Percentiles rank a stretch among this genome's conserved stretches.
Evolutionary conservation across 2,888 invertebrate species (phyloP).

Genomic region (Portevinia maculata): DNA sequence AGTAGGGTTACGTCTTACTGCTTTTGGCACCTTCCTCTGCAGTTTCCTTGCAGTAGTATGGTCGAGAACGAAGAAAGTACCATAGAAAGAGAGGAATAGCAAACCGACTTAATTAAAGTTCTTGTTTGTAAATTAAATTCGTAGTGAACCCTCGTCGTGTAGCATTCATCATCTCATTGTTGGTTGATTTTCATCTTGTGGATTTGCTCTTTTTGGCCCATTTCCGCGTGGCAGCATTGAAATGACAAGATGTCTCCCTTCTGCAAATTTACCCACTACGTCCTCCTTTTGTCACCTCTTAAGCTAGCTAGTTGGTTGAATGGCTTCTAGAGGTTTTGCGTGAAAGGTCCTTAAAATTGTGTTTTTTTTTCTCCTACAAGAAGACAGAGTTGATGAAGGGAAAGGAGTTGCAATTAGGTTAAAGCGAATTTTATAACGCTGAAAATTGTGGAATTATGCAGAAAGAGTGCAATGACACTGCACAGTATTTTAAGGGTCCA

Average conservation of each 20-base stretch:
- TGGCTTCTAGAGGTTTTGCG: slow-evolving; percentile 24
- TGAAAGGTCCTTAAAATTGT: background rate
- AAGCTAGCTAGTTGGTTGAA: slow-evolving; percentile 23
- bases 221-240: background rate
- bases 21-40: slow-evolving; percentile 57
- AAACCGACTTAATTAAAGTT: slow-evolving; percentile 74
- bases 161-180: slow-evolving; percentile 70
- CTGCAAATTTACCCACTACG: background rate
- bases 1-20: slow-evolving; percentile 38
- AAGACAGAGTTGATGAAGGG: slow-evolving; percentile 3
- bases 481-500: too few species aligned
- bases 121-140: slow-evolving; percentile 74
- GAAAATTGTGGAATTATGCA: too few species aligned
- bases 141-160: slow-evolving; percentile 61
- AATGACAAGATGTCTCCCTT: background rate
- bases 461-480: too few species aligned
- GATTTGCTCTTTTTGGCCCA: slow-evolving; percentile 14
- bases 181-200: slow-evolving; percentile 41
- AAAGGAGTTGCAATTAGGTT: background rate
- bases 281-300: slow-evolving; percentile 34
- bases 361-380: slow-evolving; percentile 1
- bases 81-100: slow-evolving; percentile 26
- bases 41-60: slow-evolving; percentile 44
- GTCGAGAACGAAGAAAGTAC: slow-evolving; percentile 1
- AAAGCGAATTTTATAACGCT: too few species aligned